These are phyloP conservation scores for Brotula barbata DNA, from an alignment of 2,797 vertebrate species.

Conservation along the genomic window DNA sequence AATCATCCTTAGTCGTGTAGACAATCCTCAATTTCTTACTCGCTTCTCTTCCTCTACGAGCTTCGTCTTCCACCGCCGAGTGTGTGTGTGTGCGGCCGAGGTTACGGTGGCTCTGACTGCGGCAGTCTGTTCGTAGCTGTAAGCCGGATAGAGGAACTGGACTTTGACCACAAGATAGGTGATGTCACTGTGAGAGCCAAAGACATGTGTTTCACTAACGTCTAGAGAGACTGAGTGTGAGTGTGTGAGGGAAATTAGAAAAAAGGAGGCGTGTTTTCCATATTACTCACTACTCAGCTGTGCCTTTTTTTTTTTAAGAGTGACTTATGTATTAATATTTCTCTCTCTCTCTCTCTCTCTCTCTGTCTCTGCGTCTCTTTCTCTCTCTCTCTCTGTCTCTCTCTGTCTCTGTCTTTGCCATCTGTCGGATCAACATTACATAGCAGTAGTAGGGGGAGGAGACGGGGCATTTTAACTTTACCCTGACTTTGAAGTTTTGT, in stretches of 20 bases:
- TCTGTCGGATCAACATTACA: constrained; percentile 43
- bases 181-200: constrained; percentile 76
- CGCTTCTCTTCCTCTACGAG: constrained; percentile 34
- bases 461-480: neutral
- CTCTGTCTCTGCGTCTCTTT: too few relatives aligned
- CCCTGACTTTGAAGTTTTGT: neutral
- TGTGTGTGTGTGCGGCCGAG: constrained; percentile 26
- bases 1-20: constrained; percentile 59
- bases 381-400: too few relatives aligned
- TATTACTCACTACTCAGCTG: constrained; percentile 57
- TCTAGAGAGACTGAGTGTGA: constrained; percentile 23
- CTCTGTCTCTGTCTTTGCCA: too few relatives aligned
- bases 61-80: constrained; percentile 6
- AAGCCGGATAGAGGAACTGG: constrained; percentile 81
- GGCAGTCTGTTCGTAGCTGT: constrained; percentile 53
- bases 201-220: constrained; percentile 68
- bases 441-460: constrained; percentile 1
- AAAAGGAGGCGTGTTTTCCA: constrained; percentile 48
- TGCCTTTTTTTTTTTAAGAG: constrained; percentile 21
- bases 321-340: constrained; percentile 24
- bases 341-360: too few relatives aligned
- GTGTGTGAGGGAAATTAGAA: constrained; percentile 30
- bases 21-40: constrained; percentile 66
- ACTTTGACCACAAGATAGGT: constrained; percentile 83
- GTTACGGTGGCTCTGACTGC: constrained; percentile 43